Evolutionary conservation across 2,888 invertebrate genomes (phyloP), one percentile per base, ranked within the genome.

Genomic region (Limnephilus auricula): DNA sequence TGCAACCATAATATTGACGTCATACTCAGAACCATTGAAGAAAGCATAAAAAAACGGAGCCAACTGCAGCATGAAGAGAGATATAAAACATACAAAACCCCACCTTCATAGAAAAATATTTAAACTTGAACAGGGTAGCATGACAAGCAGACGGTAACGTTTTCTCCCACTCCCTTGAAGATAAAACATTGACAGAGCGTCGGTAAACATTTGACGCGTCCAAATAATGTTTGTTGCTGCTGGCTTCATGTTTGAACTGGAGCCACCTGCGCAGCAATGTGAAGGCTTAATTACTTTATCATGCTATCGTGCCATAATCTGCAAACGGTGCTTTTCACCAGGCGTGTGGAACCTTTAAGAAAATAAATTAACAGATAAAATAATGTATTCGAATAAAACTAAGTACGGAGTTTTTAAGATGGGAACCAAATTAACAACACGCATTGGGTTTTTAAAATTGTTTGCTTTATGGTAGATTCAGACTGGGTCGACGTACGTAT

Each of bases 241-340:
- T n/a, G n/a, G 65, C 82, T 82, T 34, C 82, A 6, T 82, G 37
- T 82, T 32, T 37, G 82, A 13, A 25, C 32, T 34, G 18, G 9
- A 18, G 37, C 18, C 82, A 82, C 82, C 82, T 82, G 82, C 31
- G 25, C 34, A 10, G 34, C 34, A 34, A 34, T 34, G 32, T 37
- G 82, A 82, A 82, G 34, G 82, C 82, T 82, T 82, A 82, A 82
- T 82, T 82, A 82, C 34, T 82, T 82, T 82, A 82, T 82, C 65
- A 65, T 65, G 65, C 65, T 65, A 65, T 65, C 82, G 18, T 37
- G 82, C 82, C 34, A 82, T 34, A 82, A 82, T 82, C 82, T 82
- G 25, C 82, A 31, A 82, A 34, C 82, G 82, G 82, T 37, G 32
- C 34, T 25, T 32, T 82, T 18, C 18, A n/a, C 65, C 65, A 65